Evolutionary conservation across 2,797 vertebrate genomes (phyloP).

Genomic region (Hippopotamyrus pictus): DNA sequence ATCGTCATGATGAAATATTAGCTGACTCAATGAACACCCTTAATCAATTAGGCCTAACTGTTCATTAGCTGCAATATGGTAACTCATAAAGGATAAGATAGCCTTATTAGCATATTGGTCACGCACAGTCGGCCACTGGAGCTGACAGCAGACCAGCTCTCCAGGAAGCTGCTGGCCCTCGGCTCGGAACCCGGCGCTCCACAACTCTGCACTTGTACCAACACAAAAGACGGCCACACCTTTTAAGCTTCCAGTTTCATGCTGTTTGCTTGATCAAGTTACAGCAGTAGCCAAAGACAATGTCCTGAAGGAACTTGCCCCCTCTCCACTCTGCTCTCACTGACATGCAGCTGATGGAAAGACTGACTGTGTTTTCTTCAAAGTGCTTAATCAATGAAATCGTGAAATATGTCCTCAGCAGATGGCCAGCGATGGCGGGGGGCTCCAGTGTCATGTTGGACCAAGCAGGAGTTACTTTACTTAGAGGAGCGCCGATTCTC

Average conservation of each 20-base stretch:
- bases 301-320: neutral
- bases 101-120: neutral
- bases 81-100: neutral
- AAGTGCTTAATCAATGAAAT: conserved; percentile 8
- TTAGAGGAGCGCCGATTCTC: neutral
- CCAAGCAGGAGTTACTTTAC: neutral
- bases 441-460: neutral
- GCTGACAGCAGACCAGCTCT: neutral
- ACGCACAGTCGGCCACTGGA: neutral
- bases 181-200: neutral
- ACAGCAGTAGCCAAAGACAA: neutral
- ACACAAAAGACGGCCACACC: neutral
- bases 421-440: neutral
- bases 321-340: neutral
- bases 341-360: neutral
- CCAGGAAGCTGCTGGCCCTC: neutral
- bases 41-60: neutral
- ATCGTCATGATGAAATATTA: neutral
- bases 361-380: neutral
- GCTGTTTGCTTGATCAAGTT: neutral
- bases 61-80: neutral
- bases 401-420: neutral
- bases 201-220: neutral
- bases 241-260: neutral
- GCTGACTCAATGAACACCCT: neutral